Evolutionary conservation across 2,888 invertebrate species (phyloP), one percentile per base, ranked within the genome.

Genomic region (Eubasilissa splendida): DNA sequence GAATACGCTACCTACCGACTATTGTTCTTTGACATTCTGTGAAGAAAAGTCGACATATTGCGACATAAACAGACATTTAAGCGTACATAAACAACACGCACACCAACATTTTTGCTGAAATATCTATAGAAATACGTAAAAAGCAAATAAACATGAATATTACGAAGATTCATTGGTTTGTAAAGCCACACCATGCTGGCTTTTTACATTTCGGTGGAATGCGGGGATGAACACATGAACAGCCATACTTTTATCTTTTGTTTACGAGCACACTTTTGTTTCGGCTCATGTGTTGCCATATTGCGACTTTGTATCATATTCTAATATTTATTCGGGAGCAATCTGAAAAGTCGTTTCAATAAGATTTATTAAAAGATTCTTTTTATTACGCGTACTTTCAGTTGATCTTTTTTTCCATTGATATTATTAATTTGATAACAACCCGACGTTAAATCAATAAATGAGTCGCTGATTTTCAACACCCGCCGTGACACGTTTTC

Each of bases 101-200:
- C n/a, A 53, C 33, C 58, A 73, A n/a, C 31, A 58, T 54, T 56
- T 56, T 71, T 22, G 31, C 12, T 56, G 56, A 56, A 54, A 42
- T 56, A 73, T 73, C 71, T 33, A 73, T 33, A 42, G 71, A 56
- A 73, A 71, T 12, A 56, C 71, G 71, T 73, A 56, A 56, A 73
- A 73, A 73, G 56, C 71, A 73, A 73, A 73, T 73, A 56, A 73
- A 73, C 71, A 42, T 56, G 71, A 73, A 73, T 73, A 56, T 73
- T 73, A 58, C 71, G 71, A 73, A 73, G 71, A 73, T 73, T 73
- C 71, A 73, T 73, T 73, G 71, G 71, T 73, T 73, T 73, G 71
- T 56, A 73, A 71, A 73, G 71, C 71, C 71, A 75, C 75, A 75
- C 52, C 52, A 63, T 58, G 42, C 74, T 59, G n/a, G 59, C 50